Percentiles rank a stretch among this genome's conserved stretches.
These are phyloP conservation scores for Athripsodes cinereus DNA, from an alignment of 2,888 invertebrate genomes.

Conservation along the genomic window DNA sequence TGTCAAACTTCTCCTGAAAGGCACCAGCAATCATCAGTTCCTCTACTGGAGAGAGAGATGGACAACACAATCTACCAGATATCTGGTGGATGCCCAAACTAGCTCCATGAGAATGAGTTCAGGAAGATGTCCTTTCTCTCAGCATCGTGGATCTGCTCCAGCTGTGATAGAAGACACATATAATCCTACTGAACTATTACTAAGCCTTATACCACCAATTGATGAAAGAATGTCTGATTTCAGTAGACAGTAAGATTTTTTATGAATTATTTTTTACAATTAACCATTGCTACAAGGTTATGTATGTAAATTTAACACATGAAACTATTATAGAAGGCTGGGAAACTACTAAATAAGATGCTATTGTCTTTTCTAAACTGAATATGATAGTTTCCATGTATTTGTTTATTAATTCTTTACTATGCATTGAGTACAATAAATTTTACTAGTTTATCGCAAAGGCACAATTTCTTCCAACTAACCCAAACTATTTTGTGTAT, in stretches of 20 bases:
- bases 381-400: too few relatives aligned
- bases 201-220: slow-evolving; percentile 10
- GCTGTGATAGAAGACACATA: slow-evolving; percentile 10
- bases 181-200: slow-evolving; percentile 10
- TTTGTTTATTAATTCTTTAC: too few relatives aligned
- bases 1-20: slow-evolving; percentile 35
- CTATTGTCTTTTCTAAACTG: too few relatives aligned
- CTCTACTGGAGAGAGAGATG: slow-evolving; percentile 35
- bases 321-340: too few relatives aligned
- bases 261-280: background rate
- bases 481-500: too few relatives aligned
- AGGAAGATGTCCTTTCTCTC: slow-evolving; percentile 34
- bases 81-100: slow-evolving; percentile 34
- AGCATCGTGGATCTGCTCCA: background rate
- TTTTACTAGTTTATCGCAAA: too few relatives aligned
- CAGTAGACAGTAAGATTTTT: slow-evolving; percentile 10
- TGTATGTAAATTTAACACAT: too few relatives aligned
- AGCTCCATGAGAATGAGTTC: slow-evolving; percentile 34
- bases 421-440: too few relatives aligned
- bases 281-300: too few relatives aligned
- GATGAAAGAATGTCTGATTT: slow-evolving; percentile 11
- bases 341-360: too few relatives aligned
- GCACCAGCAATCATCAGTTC: slow-evolving; percentile 39
- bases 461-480: too few relatives aligned
- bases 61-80: slow-evolving; percentile 25